Conservation (phyloP, 2,888 invertebrate species). For the Erebia palarica region DNA sequence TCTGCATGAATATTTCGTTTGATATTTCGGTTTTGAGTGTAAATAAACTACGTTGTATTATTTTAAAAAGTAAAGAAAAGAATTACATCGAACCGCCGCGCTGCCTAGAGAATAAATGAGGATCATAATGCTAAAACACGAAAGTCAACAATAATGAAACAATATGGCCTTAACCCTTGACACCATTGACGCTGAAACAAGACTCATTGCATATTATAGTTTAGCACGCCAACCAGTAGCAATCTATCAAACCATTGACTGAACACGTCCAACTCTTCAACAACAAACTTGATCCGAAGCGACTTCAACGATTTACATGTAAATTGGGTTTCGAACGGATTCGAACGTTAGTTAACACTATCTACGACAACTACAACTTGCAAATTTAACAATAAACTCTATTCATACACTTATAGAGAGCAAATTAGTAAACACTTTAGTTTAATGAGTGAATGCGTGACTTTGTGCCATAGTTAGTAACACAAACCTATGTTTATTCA, state of each 20-base stretch:
- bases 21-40: too few species aligned
- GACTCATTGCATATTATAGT: too few species aligned
- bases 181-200: too few species aligned
- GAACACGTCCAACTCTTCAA: slow-evolving; percentile 51
- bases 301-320: slow-evolving; percentile 76
- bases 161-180: too few species aligned
- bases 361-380: slow-evolving; percentile 22
- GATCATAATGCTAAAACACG: too few species aligned
- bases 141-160: too few species aligned
- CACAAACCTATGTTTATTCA: slow-evolving; percentile 34
- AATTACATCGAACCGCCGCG: too few species aligned
- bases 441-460: slow-evolving; percentile 13
- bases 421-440: slow-evolving; percentile 5
- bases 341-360: slow-evolving; percentile 67
- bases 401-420: slow-evolving; percentile 19
- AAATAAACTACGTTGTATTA: too few species aligned
- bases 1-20: too few species aligned
- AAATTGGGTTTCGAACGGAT: slow-evolving; percentile 75
- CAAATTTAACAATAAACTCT: slow-evolving; percentile 20
- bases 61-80: too few species aligned
- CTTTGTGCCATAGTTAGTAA: slow-evolving; percentile 42
- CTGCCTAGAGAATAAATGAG: too few species aligned
- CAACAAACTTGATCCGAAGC: slow-evolving; percentile 69
- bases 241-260: slow-evolving; percentile 37
- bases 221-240: slow-evolving; percentile 27